Evolutionary conservation across 2,888 invertebrate species (phyloP).

Genomic region (Phyto melanocephala): DNA sequence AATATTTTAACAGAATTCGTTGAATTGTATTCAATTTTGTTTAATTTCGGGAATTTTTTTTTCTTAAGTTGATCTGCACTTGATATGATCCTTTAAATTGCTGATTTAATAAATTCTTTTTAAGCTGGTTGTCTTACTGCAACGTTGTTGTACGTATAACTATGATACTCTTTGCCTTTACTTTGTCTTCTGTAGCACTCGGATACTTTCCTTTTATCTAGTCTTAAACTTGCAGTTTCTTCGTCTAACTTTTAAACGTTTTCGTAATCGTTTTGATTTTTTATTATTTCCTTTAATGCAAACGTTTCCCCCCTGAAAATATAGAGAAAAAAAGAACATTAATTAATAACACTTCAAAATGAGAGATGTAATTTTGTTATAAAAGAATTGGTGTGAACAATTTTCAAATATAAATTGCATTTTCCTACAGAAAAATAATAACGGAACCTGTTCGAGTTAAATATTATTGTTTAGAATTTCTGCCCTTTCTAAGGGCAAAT

Average conservation of each 20-base stretch:
- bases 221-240: constrained; percentile 63
- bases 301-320: constrained; percentile 62
- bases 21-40: constrained; percentile 25
- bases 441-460: no score
- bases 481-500: no score
- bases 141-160: neutral
- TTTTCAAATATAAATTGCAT: no score
- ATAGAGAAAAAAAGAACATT: neutral
- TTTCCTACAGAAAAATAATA: no score
- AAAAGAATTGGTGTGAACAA: no score
- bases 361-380: no score
- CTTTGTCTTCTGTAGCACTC: neutral
- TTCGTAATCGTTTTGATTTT: constrained; percentile 59
- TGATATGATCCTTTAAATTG: constrained; percentile 51
- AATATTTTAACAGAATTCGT: constrained; percentile 20
- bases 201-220: constrained; percentile 12
- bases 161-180: neutral
- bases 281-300: constrained; percentile 51
- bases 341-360: neutral
- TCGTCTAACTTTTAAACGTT: constrained; percentile 63
- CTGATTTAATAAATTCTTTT: neutral
- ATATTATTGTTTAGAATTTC: no score
- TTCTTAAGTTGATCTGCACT: constrained; percentile 31
- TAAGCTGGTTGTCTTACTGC: neutral
- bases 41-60: constrained; percentile 7